Conservation (phyloP, 2,888 invertebrate species). For the Zele albiditarsus region DNA sequence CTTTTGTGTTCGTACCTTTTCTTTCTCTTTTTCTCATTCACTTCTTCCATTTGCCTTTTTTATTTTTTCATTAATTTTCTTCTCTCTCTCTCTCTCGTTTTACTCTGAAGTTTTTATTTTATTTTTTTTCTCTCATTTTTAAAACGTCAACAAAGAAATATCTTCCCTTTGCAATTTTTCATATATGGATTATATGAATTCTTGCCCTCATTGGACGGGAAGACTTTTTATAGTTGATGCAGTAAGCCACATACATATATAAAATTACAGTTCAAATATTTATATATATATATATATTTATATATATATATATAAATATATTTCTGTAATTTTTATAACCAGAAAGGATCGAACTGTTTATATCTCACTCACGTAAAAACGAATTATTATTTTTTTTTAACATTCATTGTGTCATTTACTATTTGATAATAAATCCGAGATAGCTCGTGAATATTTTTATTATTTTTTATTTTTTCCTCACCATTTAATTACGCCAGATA, state of each 20-base stretch:
- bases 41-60: background rate
- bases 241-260: constrained; percentile 12
- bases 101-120: background rate
- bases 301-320: background rate
- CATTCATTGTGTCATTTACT: constrained; percentile 1
- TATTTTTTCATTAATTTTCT: background rate
- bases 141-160: constrained; percentile 11
- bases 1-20: too few relatives aligned
- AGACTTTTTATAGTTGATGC: constrained; percentile 10
- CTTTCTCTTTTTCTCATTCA: constrained; percentile 15
- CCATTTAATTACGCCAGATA: constrained; percentile 24
- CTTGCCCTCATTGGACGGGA: constrained; percentile 14
- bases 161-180: constrained; percentile 1
- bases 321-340: constrained; percentile 2
- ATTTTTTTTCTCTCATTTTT: background rate
- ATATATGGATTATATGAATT: background rate
- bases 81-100: background rate
- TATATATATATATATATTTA: background rate
- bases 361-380: constrained; percentile 10
- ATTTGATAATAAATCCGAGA: constrained; percentile 7
- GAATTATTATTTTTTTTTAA: background rate
- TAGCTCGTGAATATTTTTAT: constrained; percentile 4
- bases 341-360: constrained; percentile 5
- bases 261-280: constrained; percentile 17
- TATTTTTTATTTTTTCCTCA: too few relatives aligned